phyloP scores from a whole-genome alignment of 2,797 vertebrate species.

The Bradypodion pumilum region DNA sequence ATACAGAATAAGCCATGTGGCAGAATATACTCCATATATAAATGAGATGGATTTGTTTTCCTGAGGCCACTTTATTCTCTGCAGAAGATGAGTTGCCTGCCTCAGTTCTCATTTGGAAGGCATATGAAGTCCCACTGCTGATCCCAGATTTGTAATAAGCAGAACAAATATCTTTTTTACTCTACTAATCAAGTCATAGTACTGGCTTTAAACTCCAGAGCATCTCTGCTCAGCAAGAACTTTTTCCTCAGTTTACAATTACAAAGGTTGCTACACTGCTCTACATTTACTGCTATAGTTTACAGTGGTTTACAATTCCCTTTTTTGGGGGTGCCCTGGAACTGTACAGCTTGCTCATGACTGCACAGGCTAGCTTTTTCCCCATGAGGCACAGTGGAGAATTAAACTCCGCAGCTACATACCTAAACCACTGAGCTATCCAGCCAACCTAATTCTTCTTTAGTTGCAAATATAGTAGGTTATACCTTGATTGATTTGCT shows the following conservation, averaged over 20 bases:
- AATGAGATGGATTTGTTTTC: neutral
- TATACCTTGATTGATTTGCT: neutral
- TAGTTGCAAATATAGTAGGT: neutral
- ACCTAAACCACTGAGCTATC: no score
- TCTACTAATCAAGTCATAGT: neutral
- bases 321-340: no score
- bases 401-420: no score
- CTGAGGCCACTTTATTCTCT: neutral
- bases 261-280: constrained; percentile 3
- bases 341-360: no score
- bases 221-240: neutral
- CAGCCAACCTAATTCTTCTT: no score
- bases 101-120: constrained; percentile 8
- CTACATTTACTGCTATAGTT: neutral
- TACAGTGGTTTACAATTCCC: no score
- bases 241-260: rapidly evolving
- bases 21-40: neutral
- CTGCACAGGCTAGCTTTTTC: no score
- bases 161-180: neutral
- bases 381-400: no score
- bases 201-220: rapidly evolving
- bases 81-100: neutral
- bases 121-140: neutral
- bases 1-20: neutral
- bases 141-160: neutral